Base-by-base conservation (phyloP, 53 echinoderm and acorn worm species). In the Apostichopus leukothele region DNA sequence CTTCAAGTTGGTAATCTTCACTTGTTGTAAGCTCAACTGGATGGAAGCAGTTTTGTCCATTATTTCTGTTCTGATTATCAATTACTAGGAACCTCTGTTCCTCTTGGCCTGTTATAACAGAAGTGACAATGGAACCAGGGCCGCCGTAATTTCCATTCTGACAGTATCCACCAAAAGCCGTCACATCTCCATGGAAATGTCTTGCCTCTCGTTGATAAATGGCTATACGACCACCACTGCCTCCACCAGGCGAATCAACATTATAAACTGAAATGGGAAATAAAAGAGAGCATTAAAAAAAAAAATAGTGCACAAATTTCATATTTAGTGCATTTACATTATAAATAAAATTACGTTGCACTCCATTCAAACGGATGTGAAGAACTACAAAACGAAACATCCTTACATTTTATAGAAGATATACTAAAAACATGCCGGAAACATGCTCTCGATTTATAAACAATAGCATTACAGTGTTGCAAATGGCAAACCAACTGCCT, bases 201-300 rank as follows among this genome's bases (percentile, higher is more conserved):
- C 88, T 85, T 52, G 74, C 54, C 60, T 94, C 91, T 60, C 86
- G 88, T 26, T 89, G 88, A 75, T 89, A 88, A 14, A 96, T 50
- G 5, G 96, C 94, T 53, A 96, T 91, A 50, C 94, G 94, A 14
- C 96, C 96, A 53, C 94, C 96, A 60, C 94, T 94, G 25, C 96
- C 96, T 11, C 61, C 61, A 61, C 61, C 61, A 61, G 61, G 13
- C 61, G 14, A 39, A 39, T 39, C 39, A 39, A 39, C 39, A 39
- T 39, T 39, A 39, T 14, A 67, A 67, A 13, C 68, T 67, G 68
- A 14, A 18, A 67, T 3, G 3, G 18, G 13, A 13, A 13, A 67
- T 67, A 67, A 67, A 67, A 67, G 68, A 67, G 18, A 67, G 18
- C 68, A 1, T 67, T 14, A 0, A 39, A 39, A 39, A 39, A 39